phyloP scores from a whole-genome alignment of 2,797 vertebrate species.

The Ctenochaetus hawaiiensis region DNA sequence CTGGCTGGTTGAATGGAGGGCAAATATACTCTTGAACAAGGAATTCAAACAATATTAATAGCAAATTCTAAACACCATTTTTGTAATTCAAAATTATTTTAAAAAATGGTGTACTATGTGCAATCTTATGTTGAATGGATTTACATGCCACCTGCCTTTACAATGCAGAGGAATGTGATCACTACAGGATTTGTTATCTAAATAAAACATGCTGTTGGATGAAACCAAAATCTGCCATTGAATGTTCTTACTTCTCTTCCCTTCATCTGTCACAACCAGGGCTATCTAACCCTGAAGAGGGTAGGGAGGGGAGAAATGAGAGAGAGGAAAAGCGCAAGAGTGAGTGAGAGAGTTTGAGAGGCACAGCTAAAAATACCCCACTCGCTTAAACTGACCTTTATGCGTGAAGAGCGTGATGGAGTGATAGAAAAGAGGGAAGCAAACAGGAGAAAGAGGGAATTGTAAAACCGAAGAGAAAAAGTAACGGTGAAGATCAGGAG shows the following conservation, averaged over 20 bases:
- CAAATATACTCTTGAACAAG: slow-evolving; percentile 46
- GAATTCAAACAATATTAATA: slow-evolving; percentile 48
- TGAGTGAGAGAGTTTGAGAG: slow-evolving; percentile 74
- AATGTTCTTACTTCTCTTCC: slow-evolving; percentile 67
- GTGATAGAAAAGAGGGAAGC: slow-evolving; percentile 70
- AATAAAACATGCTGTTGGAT: slow-evolving; percentile 66
- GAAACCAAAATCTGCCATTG: slow-evolving; percentile 66
- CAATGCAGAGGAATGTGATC: slow-evolving; percentile 51
- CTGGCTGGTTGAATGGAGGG: slow-evolving; percentile 60
- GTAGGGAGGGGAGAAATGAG: slow-evolving; percentile 18
- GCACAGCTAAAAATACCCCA: slow-evolving; percentile 81
- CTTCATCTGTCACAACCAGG: slow-evolving; percentile 71
- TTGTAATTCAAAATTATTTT: slow-evolving; percentile 23
- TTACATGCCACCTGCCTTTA: slow-evolving; percentile 36
- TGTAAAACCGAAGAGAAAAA: slow-evolving; percentile 57
- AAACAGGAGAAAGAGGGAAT: slow-evolving; percentile 55
- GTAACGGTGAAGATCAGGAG: slow-evolving; percentile 54
- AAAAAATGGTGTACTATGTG: neutral
- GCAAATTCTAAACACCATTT: slow-evolving; percentile 34
- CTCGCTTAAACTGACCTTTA: slow-evolving; percentile 84
- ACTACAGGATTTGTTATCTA: slow-evolving; percentile 39
- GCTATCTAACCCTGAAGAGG: slow-evolving; percentile 56
- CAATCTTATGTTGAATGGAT: slow-evolving; percentile 18
- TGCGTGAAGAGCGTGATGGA: slow-evolving; percentile 70
- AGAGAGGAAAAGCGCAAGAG: slow-evolving; percentile 69